Evolutionary conservation across 2,888 invertebrate species (phyloP), one percentile per base, ranked within the genome.

Genomic region (Pollenia angustigena): DNA sequence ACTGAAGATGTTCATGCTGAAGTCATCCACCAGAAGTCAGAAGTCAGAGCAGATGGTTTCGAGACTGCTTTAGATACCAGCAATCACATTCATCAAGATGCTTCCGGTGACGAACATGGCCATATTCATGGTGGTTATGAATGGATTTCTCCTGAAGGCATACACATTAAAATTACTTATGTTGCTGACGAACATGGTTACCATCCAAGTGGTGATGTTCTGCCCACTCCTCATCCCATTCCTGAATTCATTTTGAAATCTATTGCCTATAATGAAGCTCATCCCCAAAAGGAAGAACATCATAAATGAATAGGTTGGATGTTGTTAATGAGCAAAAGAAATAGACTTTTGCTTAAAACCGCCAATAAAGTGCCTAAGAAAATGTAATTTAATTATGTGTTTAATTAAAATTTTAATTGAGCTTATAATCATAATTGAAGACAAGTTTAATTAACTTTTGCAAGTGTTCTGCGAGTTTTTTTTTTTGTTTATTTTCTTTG

Each of bases 241-340:
- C 90, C 90, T 72, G 88, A 81, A 12, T 87, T 82, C 44, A 90
- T 91, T 72, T 23, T 89, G 11, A 89, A 88, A 62, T 71, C 90
- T 14, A 89, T 95, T 46, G 94, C 94, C 89, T 95, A 93, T 93
- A 94, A 91, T 90, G 93, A 90, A 88, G 91, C 92, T 62, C 94
- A 94, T 88, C 90, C 92, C 66, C 93, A 89, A n/a, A 81, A 88
- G 42, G 88, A 87, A 9, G 68, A 75, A 87, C 32, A 4, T 46
- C 58, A 64, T 40, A 66, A 74, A 42, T 64, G 56, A 71, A 16
- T 9, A 11, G 4, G 32, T 58, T 6, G 6, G 4, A 50, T 14
- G 14, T 48, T 14, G 44, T 11, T 2, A 52, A 11, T n/a, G 23
- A 23, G 23, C n/a, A 16, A 42, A 12, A 23, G 8, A 32, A 40